A percentile compares a stretch with the other conserved stretches of the same genome.
Conservation (phyloP, 2,113 vertebrate species). For the Sclerurus mexicanus region DNA sequence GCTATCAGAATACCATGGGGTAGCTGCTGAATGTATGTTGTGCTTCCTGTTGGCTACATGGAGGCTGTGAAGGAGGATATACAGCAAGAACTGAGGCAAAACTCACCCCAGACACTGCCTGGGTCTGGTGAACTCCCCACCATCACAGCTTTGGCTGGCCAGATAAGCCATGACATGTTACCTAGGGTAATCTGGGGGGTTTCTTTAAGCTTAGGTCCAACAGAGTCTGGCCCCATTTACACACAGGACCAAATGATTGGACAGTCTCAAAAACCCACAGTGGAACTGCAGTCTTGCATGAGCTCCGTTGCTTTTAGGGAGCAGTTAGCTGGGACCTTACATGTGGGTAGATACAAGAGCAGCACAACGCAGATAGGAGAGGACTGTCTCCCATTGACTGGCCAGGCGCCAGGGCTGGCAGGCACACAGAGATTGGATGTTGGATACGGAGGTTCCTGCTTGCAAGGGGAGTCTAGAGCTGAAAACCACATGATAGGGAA, state of each 20-base stretch:
- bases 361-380: not conserved
- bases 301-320: not conserved
- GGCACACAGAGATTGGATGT: not conserved
- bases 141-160: not conserved
- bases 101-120: accelerated
- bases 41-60: not conserved
- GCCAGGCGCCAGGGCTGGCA: not conserved
- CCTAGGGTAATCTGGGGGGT: not conserved
- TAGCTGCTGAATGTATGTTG: accelerated
- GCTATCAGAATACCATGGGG: accelerated
- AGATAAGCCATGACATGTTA: not conserved
- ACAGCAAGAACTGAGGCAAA: not conserved
- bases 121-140: not conserved
- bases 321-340: not conserved
- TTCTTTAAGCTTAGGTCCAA: not conserved
- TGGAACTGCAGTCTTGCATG: not conserved
- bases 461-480: not conserved
- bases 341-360: not conserved
- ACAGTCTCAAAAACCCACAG: not conserved
- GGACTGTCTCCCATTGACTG: not conserved
- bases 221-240: not conserved
- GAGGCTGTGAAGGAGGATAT: not conserved
- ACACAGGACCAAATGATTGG: not conserved
- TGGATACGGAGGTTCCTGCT: not conserved
- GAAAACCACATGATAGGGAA: slow-evolving; percentile 2